These are phyloP conservation scores for Aphaenogaster rudis DNA, from an alignment of 1,140 invertebrate genomes.

Conservation along the genomic window DNA sequence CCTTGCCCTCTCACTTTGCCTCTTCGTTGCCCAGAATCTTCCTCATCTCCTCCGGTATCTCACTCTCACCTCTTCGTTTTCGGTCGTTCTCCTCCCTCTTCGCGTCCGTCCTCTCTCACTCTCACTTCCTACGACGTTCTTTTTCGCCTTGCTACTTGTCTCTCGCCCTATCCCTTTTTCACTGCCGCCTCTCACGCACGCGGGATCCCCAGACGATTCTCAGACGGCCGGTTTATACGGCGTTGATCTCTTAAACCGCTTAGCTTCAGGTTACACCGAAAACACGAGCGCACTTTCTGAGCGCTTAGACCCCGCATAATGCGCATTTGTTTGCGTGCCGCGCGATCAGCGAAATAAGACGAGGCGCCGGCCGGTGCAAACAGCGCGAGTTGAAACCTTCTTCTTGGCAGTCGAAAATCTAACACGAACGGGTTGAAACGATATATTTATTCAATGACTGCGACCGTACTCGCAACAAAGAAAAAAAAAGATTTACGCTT, in stretches of 20 bases:
- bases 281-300: conserved; percentile 85
- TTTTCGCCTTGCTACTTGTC: conserved; percentile 67
- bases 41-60: conserved; percentile 51
- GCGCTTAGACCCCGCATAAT: conserved; percentile 85
- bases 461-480: background rate
- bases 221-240: conserved; percentile 83
- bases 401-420: background rate
- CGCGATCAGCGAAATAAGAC: conserved; percentile 71
- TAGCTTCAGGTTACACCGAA: conserved; percentile 87
- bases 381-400: background rate
- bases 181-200: conserved; percentile 77
- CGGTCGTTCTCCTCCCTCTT: conserved; percentile 25
- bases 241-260: conserved; percentile 86
- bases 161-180: conserved; percentile 49
- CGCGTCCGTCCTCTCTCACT: conserved; percentile 23
- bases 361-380: conserved; percentile 26
- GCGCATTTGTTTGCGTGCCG: conserved; percentile 84
- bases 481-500: background rate
- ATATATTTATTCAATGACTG: background rate
- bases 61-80: conserved; percentile 38
- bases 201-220: conserved; percentile 84
- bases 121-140: conserved; percentile 56
- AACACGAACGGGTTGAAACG: background rate
- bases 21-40: conserved; percentile 62
- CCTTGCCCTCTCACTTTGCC: conserved; percentile 65